These are phyloP conservation scores for Rhincodon typus DNA, from an alignment of 2,797 vertebrate genomes.

Conservation along the genomic window DNA sequence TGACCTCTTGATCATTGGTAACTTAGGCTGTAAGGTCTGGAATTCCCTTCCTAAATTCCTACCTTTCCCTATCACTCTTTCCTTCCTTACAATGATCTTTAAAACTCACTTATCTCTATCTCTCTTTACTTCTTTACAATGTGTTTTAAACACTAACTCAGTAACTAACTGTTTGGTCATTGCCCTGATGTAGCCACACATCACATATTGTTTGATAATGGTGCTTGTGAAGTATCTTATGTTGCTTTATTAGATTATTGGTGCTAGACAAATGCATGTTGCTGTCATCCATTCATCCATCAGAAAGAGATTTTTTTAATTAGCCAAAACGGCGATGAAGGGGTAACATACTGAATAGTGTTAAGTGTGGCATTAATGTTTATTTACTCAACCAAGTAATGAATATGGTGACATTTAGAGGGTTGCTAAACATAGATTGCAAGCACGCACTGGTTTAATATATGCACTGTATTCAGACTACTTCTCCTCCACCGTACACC, in stretches of 20 bases:
- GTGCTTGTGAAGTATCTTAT: neutral
- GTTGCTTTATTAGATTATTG: neutral
- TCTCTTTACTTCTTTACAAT: too few species aligned
- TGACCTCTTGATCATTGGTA: too few species aligned
- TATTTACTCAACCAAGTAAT: neutral
- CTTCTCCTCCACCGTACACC: too few species aligned
- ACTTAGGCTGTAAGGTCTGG: too few species aligned
- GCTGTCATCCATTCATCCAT: neutral
- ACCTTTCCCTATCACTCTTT: too few species aligned
- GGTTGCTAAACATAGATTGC: neutral
- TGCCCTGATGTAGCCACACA: too few species aligned
- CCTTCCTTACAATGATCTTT: too few species aligned
- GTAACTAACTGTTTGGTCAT: too few species aligned
- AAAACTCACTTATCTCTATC: too few species aligned
- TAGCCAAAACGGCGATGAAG: neutral
- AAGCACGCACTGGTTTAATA: neutral
- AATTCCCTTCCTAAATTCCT: too few species aligned
- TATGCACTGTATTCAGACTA: neutral
- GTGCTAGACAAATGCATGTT: neutral
- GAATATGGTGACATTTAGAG: neutral
- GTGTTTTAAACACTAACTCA: too few species aligned
- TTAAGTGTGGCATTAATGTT: neutral
- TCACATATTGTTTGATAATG: neutral
- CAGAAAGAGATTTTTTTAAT: neutral
- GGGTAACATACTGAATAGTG: neutral